These are phyloP conservation scores for Pseudoips prasinana DNA, from an alignment of 2,888 invertebrate species.

Conservation along the genomic window DNA sequence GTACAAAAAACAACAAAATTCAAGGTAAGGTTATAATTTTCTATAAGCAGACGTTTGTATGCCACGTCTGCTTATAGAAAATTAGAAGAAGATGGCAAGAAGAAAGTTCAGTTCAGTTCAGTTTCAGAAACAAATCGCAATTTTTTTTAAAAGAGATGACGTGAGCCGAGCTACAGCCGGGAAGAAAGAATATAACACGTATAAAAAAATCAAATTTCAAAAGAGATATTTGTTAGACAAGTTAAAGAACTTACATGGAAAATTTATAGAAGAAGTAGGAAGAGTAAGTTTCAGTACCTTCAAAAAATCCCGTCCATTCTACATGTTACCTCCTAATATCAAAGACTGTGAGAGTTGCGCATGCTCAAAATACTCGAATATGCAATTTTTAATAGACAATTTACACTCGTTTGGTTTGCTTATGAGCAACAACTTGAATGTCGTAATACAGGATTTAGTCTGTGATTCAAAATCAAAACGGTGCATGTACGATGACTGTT, in stretches of 20 bases:
- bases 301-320: constrained; percentile 22
- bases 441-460: constrained; percentile 8
- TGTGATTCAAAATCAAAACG: constrained; percentile 3
- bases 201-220: too few relatives aligned
- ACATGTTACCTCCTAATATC: constrained; percentile 17
- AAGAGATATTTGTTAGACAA: too few relatives aligned
- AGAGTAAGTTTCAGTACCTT: constrained; percentile 19
- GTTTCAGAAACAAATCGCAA: too few relatives aligned
- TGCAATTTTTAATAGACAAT: constrained; percentile 14
- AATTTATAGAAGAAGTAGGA: constrained; percentile 10
- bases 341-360: constrained; percentile 18
- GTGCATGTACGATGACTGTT: constrained; percentile 16
- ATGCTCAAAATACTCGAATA: constrained; percentile 18
- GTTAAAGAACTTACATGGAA: constrained; percentile 5
- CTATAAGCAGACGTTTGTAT: too few relatives aligned
- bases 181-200: too few relatives aligned
- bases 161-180: too few relatives aligned
- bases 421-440: constrained; percentile 10
- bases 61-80: too few relatives aligned
- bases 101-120: too few relatives aligned
- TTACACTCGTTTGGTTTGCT: constrained; percentile 11
- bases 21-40: too few relatives aligned
- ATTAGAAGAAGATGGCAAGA: too few relatives aligned
- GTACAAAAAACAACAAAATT: too few relatives aligned
- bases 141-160: too few relatives aligned